phyloP scores from a whole-genome alignment of 2,888 invertebrate species.

The Rotaria socialis region DNA sequence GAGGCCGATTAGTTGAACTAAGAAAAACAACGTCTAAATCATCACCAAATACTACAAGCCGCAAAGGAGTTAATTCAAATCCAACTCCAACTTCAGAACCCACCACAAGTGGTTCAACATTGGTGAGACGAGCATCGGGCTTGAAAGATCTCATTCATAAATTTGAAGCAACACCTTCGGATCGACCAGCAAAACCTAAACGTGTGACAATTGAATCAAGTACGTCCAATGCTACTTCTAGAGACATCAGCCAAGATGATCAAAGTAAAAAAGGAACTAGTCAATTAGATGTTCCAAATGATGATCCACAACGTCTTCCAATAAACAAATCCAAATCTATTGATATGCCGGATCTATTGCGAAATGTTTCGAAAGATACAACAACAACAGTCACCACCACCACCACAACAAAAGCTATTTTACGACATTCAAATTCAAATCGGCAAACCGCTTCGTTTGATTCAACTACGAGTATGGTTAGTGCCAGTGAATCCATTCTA shows the following conservation, averaged over 20 bases:
- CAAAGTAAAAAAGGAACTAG: not conserved
- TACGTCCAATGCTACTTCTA: not conserved
- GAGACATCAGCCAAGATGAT: not conserved
- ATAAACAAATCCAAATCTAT: conserved; percentile 1
- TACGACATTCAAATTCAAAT: conserved; percentile 18
- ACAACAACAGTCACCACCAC: not conserved
- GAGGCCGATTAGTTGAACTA: not conserved
- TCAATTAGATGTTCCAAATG: not conserved
- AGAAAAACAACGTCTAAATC: not conserved
- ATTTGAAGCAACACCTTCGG: not conserved
- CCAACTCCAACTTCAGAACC: not conserved
- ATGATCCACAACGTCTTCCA: not conserved
- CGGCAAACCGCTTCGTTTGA: conserved; percentile 11
- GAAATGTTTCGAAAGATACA: conserved; percentile 22
- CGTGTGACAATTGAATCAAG: not conserved
- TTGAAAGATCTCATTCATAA: conserved; percentile 29
- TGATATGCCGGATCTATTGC: conserved; percentile 26
- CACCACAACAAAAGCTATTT: not conserved
- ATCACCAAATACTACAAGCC: not conserved
- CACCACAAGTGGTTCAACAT: not conserved
- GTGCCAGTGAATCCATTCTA: not conserved
- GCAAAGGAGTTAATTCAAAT: not conserved
- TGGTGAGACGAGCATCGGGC: not conserved
- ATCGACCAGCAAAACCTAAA: not conserved
- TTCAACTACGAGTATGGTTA: not conserved